Evolutionary conservation across 2,888 invertebrate species (phyloP).

Genomic region (Hemaris fuciformis): DNA sequence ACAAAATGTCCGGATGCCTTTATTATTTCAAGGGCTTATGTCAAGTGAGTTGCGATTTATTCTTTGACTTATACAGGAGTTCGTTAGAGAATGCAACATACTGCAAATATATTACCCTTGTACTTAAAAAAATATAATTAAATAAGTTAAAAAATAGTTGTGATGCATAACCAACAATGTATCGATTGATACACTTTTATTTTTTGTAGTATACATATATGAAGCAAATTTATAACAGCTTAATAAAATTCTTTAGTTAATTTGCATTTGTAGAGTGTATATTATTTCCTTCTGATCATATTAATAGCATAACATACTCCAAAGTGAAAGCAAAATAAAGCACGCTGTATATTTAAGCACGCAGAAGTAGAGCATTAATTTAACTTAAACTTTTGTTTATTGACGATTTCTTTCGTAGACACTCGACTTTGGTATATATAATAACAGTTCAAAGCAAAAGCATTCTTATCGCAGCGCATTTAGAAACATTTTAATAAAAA

Average conservation of each 20-base stretch:
- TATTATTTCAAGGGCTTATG: constrained; percentile 66
- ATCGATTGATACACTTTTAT: too few species aligned
- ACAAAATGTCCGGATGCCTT: constrained; percentile 64
- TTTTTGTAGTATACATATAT: too few species aligned
- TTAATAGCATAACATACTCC: not conserved
- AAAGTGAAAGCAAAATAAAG: constrained; percentile 18
- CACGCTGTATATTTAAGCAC: constrained; percentile 46
- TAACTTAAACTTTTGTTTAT: constrained; percentile 77
- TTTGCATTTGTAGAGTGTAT: not conserved
- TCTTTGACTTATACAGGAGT: constrained; percentile 52
- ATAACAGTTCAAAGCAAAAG: constrained; percentile 22
- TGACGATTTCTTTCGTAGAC: constrained; percentile 73
- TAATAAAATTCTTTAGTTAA: too few species aligned
- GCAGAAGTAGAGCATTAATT: constrained; percentile 67
- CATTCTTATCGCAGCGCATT: constrained; percentile 15
- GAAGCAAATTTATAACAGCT: too few species aligned
- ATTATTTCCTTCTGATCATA: not conserved
- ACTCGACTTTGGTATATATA: constrained; percentile 58
- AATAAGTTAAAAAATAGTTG: too few species aligned
- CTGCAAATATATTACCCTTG: too few species aligned
- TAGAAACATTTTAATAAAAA: constrained; percentile 32
- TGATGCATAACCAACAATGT: too few species aligned
- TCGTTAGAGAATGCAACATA: constrained; percentile 23
- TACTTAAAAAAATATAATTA: too few species aligned
- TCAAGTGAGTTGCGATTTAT: constrained; percentile 64